phyloP scores from a whole-genome alignment of 2,888 invertebrate genomes.

The Drosophila multiciliata region DNA sequence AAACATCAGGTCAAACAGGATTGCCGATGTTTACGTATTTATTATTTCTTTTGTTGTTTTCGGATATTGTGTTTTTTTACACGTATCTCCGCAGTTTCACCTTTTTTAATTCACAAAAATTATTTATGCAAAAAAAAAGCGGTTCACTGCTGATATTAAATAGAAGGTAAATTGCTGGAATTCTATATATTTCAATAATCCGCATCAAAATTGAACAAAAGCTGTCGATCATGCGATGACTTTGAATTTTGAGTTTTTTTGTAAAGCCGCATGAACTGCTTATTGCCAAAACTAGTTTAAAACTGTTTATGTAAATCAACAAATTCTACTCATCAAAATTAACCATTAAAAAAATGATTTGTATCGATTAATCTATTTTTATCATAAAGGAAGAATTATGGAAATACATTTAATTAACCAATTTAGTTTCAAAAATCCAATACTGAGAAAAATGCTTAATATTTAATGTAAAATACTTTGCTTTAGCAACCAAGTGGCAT shows the following conservation, averaged over 20 bases:
- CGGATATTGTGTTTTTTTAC: slow-evolving; percentile 20
- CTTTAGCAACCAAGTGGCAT: neutral
- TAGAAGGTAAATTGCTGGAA: slow-evolving; percentile 36
- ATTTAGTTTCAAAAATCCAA: neutral
- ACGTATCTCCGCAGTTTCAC: slow-evolving; percentile 7
- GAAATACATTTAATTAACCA: too few relatives aligned
- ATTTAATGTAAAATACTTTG: neutral
- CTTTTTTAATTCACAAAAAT: slow-evolving; percentile 42
- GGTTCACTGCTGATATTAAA: slow-evolving; percentile 53
- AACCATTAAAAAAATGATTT: neutral
- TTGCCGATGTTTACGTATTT: slow-evolving; percentile 46
- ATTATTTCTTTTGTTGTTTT: neutral
- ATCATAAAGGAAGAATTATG: neutral
- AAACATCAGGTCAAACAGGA: slow-evolving; percentile 60
- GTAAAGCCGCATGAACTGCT: slow-evolving; percentile 19
- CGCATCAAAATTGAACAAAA: slow-evolving; percentile 28
- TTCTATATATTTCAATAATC: slow-evolving; percentile 40
- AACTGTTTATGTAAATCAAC: slow-evolving; percentile 15
- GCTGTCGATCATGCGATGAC: slow-evolving; percentile 5
- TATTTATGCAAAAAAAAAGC: slow-evolving; percentile 62
- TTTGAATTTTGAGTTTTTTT: slow-evolving; percentile 21
- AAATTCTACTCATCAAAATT: slow-evolving; percentile 14
- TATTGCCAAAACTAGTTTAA: slow-evolving; percentile 63
- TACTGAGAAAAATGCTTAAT: neutral
- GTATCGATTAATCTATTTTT: slow-evolving; percentile 2